These are phyloP conservation scores for Sweltsa coloradensis DNA, from an alignment of 1,140 invertebrate genomes.

Conservation along the genomic window DNA sequence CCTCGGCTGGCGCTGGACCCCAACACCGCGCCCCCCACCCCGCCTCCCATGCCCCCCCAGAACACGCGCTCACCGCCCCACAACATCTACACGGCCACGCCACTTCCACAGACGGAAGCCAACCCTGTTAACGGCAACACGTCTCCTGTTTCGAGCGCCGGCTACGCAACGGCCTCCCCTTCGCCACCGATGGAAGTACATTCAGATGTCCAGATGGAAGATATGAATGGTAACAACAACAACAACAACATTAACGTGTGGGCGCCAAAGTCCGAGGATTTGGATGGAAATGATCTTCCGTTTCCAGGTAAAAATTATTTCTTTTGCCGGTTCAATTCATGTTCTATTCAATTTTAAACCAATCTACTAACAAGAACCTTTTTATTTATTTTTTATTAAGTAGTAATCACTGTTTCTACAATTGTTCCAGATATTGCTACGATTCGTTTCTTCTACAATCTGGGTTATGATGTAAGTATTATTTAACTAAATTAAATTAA, in stretches of 20 bases:
- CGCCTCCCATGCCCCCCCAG: too few relatives aligned
- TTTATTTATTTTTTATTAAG: constrained; percentile 11
- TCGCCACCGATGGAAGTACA: background rate
- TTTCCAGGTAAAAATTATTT: constrained; percentile 32
- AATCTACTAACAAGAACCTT: constrained; percentile 12
- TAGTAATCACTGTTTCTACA: background rate
- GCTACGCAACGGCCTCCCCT: background rate
- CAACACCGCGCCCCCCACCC: too few relatives aligned
- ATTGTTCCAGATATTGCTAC: constrained; percentile 39
- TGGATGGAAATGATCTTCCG: constrained; percentile 41
- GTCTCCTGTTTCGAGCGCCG: background rate
- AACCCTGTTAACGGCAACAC: too few relatives aligned
- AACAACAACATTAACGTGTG: constrained; percentile 30
- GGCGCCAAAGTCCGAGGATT: constrained; percentile 34
- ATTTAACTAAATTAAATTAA: too few relatives aligned
- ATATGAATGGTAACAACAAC: background rate
- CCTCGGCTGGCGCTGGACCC: too few relatives aligned
- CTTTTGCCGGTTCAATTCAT: background rate
- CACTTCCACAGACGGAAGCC: too few relatives aligned
- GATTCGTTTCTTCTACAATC: constrained; percentile 50
- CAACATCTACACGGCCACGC: too few relatives aligned
- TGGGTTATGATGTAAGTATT: constrained; percentile 38
- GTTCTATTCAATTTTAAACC: constrained; percentile 1
- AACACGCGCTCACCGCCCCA: too few relatives aligned
- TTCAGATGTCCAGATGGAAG: background rate